Base-by-base conservation (phyloP, 1,140 invertebrate genomes). In the Pantala flavescens region DNA sequence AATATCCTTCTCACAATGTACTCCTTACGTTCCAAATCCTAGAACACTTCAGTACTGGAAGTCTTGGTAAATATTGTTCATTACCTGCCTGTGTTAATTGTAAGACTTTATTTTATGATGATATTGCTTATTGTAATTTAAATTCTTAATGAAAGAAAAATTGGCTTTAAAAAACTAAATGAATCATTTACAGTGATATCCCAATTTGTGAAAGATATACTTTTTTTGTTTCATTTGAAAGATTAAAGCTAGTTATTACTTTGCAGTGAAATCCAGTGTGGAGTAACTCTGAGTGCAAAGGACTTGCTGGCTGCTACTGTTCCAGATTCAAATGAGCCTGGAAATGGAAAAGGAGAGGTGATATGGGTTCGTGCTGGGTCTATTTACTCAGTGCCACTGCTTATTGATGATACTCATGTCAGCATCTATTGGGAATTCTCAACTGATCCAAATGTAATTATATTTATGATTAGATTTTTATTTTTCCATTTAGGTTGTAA, bases 191-290 rank as follows among this genome's bases (percentile, higher is more conserved):
- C n/a, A n/a, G n/a, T n/a, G n/a, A n/a, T n/a, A n/a, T n/a, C n/a
- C n/a, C n/a, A n/a, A n/a, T n/a, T n/a, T n/a, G n/a, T n/a, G n/a
- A n/a, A n/a, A n/a, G n/a, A n/a, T n/a, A n/a, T n/a, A n/a, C n/a
- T n/a, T n/a, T n/a, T n/a, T n/a, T n/a, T n/a, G n/a, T n/a, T n/a
- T n/a, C n/a, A n/a, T n/a, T n/a, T n/a, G n/a, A n/a, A n/a, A 36
- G 28, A 36, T 9, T 36, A 9, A 36, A 36, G 28, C 2, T 36
- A 36, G 28, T 36, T 36, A 36, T 36, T 36, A 36, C 24, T 43
- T 24, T 74, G 7, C 42, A 74, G 73, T 74, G 73, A 74, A 28
- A 70, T 74, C 23, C 73, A 74, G 49, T 49, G n/a, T 55, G 73
- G 73, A 49, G 55, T 74, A 23, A 74, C 42, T n/a, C 3, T 24